phyloP scores from a whole-genome alignment of 2,888 invertebrate genomes.

The Tenodera sinensis region DNA sequence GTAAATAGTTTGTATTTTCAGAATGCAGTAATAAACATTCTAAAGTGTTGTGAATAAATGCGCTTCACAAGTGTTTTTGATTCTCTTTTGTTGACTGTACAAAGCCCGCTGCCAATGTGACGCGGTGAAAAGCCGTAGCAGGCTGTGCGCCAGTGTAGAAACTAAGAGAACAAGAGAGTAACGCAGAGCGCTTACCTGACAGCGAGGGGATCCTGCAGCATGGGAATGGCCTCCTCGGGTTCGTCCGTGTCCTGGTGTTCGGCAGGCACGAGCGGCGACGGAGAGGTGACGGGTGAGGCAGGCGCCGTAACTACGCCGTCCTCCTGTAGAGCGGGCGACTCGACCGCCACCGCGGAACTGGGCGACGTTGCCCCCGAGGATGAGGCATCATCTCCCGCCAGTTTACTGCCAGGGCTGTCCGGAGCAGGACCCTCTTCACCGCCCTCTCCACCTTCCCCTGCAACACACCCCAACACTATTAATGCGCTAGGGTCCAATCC shows the following conservation, averaged over 20 bases:
- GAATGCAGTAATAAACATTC: too few species aligned
- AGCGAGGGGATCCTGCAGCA: conserved; percentile 25
- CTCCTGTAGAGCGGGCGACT: conserved; percentile 5
- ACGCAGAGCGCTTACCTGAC: conserved; percentile 28
- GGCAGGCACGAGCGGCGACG: neutral
- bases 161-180: too few species aligned
- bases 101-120: too few species aligned
- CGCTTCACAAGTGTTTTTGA: too few species aligned
- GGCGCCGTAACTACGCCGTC: conserved; percentile 38
- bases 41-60: too few species aligned
- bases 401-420: conserved; percentile 52
- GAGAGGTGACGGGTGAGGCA: conserved; percentile 44
- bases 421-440: conserved; percentile 47
- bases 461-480: conserved; percentile 35
- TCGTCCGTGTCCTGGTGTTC: conserved; percentile 29
- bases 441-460: conserved; percentile 56
- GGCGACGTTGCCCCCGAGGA: conserved; percentile 25
- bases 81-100: too few species aligned
- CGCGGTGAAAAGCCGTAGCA: too few species aligned
- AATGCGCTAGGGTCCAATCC: neutral
- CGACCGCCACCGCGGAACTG: conserved; percentile 31
- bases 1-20: too few species aligned
- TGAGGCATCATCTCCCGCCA: conserved; percentile 47
- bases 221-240: conserved; percentile 31
- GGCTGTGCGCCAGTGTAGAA: too few species aligned